These are phyloP conservation scores for Rhinopomastus cyanomelas DNA, from an alignment of 2,113 vertebrate species.

Conservation along the genomic window DNA sequence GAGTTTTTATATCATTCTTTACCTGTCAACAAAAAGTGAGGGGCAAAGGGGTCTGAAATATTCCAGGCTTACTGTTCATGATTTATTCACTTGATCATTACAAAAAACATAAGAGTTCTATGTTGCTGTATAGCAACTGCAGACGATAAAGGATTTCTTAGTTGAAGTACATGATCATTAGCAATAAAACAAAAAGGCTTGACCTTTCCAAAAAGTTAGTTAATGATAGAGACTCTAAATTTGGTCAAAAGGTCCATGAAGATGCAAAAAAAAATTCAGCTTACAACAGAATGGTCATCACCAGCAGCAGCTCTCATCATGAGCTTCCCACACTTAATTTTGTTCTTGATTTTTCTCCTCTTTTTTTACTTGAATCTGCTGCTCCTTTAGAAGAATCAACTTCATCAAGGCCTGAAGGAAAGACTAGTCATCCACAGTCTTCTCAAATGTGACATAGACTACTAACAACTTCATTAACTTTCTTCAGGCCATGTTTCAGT, in stretches of 20 bases:
- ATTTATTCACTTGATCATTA: not conserved
- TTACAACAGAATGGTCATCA: not conserved
- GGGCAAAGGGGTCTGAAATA: not conserved
- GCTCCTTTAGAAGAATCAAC: not conserved
- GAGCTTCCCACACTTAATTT: not conserved
- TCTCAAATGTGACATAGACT: not conserved
- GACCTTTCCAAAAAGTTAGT: not conserved
- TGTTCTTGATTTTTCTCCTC: not conserved
- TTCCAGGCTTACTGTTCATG: not conserved
- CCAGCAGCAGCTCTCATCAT: not conserved
- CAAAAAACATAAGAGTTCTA: not conserved
- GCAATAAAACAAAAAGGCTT: not conserved
- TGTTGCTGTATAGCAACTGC: not conserved
- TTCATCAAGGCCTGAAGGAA: constrained; percentile 9
- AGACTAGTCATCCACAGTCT: not conserved
- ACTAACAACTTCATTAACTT: not conserved
- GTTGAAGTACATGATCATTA: not conserved
- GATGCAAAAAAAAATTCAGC: not conserved
- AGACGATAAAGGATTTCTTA: not conserved
- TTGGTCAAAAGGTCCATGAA: not conserved
- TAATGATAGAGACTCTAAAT: not conserved
- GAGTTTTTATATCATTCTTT: not conserved
- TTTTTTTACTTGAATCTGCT: not conserved
- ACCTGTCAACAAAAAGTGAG: not conserved
- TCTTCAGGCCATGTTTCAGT: not conserved